Conservation (phyloP, 1,140 invertebrate genomes). For the Drosophila erecta region DNA sequence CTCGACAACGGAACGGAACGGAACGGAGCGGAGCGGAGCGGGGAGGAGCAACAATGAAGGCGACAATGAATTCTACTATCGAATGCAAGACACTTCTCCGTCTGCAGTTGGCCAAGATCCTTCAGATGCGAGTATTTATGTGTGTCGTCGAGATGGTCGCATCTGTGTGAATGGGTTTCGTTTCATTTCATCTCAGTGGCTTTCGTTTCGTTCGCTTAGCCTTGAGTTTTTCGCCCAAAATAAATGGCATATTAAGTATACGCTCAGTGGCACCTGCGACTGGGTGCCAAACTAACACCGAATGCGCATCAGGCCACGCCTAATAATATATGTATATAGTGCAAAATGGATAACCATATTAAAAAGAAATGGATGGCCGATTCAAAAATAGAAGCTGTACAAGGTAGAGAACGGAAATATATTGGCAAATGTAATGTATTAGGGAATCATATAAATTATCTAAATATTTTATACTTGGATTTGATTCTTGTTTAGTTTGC, state of each 20-base stretch:
- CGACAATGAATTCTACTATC: constrained; percentile 58
- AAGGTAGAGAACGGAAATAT: neutral
- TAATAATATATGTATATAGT: constrained; percentile 26
- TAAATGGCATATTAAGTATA: constrained; percentile 81
- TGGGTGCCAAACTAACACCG: constrained; percentile 24
- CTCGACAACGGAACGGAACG: constrained; percentile 48
- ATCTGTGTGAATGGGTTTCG: constrained; percentile 60
- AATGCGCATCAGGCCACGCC: constrained; percentile 38
- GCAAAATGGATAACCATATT: constrained; percentile 43
- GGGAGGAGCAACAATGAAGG: constrained; percentile 22
- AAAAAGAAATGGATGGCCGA: constrained; percentile 29
- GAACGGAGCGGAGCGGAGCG: too few species aligned
- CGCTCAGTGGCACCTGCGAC: constrained; percentile 74
- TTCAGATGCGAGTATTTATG: constrained; percentile 36
- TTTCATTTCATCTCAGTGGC: constrained; percentile 44
- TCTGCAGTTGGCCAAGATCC: constrained; percentile 48
- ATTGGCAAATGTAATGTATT: neutral
- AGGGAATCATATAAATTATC: too few species aligned
- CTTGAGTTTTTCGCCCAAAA: constrained; percentile 55
- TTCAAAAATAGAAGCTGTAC: constrained; percentile 3
- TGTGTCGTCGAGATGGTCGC: constrained; percentile 28
- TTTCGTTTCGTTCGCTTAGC: constrained; percentile 58
- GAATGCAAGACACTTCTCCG: constrained; percentile 63
- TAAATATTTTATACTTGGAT: too few species aligned
- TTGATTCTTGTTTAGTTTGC: too few species aligned